phyloP scores from a whole-genome alignment of 2,797 vertebrate species.

The Sebastes matsubarae region DNA sequence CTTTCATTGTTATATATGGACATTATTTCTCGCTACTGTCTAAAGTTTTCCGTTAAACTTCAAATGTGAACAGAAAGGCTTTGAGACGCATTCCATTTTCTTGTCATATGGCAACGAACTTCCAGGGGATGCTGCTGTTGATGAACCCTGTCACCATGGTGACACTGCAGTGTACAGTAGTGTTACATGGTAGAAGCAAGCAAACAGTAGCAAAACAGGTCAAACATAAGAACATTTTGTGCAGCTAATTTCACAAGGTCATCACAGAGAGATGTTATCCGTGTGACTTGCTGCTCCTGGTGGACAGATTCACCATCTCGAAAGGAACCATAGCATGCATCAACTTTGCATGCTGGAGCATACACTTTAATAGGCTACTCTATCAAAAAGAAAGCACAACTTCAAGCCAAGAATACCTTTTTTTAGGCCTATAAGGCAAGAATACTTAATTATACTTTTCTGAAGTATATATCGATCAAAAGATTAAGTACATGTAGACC shows the following conservation, averaged over 20 bases:
- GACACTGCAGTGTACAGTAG: background rate
- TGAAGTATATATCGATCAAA: too few relatives aligned
- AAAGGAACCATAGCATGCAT: conserved; percentile 5
- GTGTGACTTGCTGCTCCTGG: background rate
- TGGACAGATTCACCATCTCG: conserved; percentile 4
- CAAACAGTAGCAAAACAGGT: background rate
- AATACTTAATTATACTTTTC: too few relatives aligned
- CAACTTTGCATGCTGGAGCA: background rate
- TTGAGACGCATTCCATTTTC: background rate
- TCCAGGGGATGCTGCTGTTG: background rate
- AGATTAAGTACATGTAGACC: too few relatives aligned
- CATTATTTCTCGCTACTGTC: background rate
- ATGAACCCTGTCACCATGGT: background rate
- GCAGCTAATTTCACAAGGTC: conserved; percentile 3
- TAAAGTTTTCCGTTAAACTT: conserved; percentile 16
- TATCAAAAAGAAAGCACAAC: too few relatives aligned
- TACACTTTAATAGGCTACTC: too few relatives aligned
- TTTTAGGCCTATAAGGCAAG: too few relatives aligned
- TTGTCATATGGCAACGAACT: background rate
- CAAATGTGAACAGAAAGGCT: conserved; percentile 1
- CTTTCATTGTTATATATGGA: conserved; percentile 22
- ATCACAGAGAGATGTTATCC: background rate
- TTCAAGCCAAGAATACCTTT: too few relatives aligned
- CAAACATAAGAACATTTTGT: background rate
- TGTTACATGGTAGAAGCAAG: background rate